phyloP scores from a whole-genome alignment of 2,797 vertebrate species.

The Urophycis tenuis region DNA sequence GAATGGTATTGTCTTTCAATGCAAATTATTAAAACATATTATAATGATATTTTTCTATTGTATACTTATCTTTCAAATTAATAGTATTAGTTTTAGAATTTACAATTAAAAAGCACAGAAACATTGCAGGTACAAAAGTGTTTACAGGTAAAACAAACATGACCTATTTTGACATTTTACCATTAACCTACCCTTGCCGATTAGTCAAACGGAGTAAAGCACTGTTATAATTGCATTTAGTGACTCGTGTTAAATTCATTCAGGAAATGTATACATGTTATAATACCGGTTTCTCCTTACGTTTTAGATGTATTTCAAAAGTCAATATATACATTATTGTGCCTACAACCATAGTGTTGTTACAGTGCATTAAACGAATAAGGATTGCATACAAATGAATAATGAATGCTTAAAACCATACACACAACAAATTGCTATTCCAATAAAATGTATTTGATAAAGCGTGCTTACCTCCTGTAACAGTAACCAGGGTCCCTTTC shows the following conservation, averaged over 20 bases:
- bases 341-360: too few relatives aligned
- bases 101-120: background rate
- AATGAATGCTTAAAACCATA: background rate
- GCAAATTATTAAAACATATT: background rate
- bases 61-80: background rate
- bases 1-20: background rate
- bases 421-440: background rate
- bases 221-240: background rate
- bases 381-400: too few relatives aligned
- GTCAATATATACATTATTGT: too few relatives aligned
- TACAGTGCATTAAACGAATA: too few relatives aligned
- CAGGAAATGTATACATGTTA: background rate
- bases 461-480: slow-evolving; percentile 59
- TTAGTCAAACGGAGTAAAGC: background rate
- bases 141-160: background rate
- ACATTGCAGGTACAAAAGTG: background rate
- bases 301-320: too few relatives aligned
- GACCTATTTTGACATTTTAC: too few relatives aligned
- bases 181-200: background rate
- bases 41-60: background rate
- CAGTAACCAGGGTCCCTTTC: slow-evolving; percentile 55
- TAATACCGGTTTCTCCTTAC: background rate
- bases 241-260: background rate
- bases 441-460: background rate
- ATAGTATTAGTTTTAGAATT: background rate